Evolutionary conservation across 2,888 invertebrate species (phyloP), one percentile per base, ranked within the genome.

Genomic region (Agrotis puta): DNA sequence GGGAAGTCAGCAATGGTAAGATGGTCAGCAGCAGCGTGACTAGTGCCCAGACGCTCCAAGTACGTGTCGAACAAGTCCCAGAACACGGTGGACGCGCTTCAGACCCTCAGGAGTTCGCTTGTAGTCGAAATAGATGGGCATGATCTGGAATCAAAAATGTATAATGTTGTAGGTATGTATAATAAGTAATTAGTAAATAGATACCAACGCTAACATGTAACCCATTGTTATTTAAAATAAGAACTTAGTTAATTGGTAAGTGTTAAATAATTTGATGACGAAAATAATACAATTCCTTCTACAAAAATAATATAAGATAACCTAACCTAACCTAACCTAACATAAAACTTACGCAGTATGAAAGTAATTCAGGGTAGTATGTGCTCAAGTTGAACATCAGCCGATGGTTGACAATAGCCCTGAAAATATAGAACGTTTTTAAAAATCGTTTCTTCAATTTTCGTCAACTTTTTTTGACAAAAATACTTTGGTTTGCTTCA

Each of bases 341-440:
- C 7, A 50, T 13, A 64, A 66, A 77, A 89, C 97, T 94, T 93
- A 97, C 97, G 79, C 96, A 96, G 86, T 97, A 97, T 57, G 97
- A 97, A 4, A 96, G 96, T 85, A 98, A 97, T 82, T 97, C 97
- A 43, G 97, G 96, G 90, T 98, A 98, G 90, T 98, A 98, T 62
- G 97, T 97, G 2, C 97, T 97, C 89, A 98, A 94, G 88, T 98
- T 98, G 91, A 98, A 98, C 87, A 97, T 97, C 51, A 98, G 93
- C 7, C 98, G 96, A 83, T 98, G 98, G 91, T 98, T 98, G 5
- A 98, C 97, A 66, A 98, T 90, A 0, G 98, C 98, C 77, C 98
- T 97, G 84, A 22, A 92, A 76, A 53, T n/a, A 39, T 20, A 39
- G 1, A 67, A 22, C 24, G 14, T 33, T 18, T 16, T 33, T 33